Evolutionary conservation across 2,888 invertebrate genomes (phyloP), one percentile per base, ranked within the genome.

Genomic region (Allacma fusca): DNA sequence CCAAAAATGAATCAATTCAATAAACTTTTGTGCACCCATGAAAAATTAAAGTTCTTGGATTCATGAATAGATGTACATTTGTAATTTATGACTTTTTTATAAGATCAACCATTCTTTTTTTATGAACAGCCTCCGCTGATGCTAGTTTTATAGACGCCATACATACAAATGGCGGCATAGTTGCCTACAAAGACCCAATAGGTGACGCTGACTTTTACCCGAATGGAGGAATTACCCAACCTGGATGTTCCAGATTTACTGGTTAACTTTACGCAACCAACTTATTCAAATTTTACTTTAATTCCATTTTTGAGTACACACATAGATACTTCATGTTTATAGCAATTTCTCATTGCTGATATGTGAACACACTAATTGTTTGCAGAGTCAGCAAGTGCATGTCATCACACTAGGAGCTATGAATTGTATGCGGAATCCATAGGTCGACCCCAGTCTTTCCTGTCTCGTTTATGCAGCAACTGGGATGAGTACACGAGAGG

Each of bases 81-180:
- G n/a, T n/a, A n/a, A n/a, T n/a, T n/a, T n/a, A n/a, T n/a, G n/a
- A n/a, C n/a, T n/a, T n/a, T n/a, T n/a, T n/a, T n/a, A n/a, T n/a
- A n/a, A n/a, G n/a, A n/a, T n/a, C n/a, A n/a, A n/a, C n/a, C n/a
- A n/a, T n/a, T n/a, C n/a, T n/a, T n/a, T n/a, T n/a, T n/a, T n/a
- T n/a, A n/a, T n/a, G n/a, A n/a, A n/a, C 50, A 76, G 92, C 92
- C 81, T 86, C 87, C 40, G 89, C 87, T 1, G 93, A 93, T 85
- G 93, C 93, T 19, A 69, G 43, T 2, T 78, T 76, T 34, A 76
- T 79, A 0, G 77, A 79, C 50, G 76, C 77, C 1, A 72, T 79
- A 7, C 79, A 79, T 59, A 78, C 78, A 12, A 71, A 72, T 28
- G 77, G 77, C 4, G 79, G 79, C 16, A 40, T 34, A 13, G 57